phyloP scores from a whole-genome alignment of 2,113 vertebrate species.

The Lates calcarifer region DNA sequence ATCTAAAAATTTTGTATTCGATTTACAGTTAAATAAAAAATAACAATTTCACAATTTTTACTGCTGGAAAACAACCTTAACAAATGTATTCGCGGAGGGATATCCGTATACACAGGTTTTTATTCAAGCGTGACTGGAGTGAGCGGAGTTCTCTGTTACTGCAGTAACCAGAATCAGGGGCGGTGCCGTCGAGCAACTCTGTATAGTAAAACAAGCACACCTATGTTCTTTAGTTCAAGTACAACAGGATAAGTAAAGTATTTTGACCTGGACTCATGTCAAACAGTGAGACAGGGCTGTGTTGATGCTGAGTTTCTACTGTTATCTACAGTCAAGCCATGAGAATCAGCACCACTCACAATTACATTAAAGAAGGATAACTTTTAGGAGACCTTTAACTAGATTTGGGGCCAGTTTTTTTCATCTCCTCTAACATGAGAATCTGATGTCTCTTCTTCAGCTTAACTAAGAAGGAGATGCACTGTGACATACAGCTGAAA shows the following conservation, averaged over 20 bases:
- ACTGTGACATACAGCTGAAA: neutral
- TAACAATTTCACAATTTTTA: fast-evolving
- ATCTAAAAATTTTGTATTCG: neutral
- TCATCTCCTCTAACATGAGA: too few species aligned
- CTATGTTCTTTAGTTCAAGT: neutral
- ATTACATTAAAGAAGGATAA: too few species aligned
- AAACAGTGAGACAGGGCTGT: too few species aligned
- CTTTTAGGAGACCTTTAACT: too few species aligned
- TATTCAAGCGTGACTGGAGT: neutral
- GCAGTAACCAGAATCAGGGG: fast-evolving
- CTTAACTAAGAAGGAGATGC: neutral
- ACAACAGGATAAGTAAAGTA: neutral
- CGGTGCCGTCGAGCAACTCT: neutral
- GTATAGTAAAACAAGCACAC: neutral
- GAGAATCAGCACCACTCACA: too few species aligned
- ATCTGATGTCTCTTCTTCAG: too few species aligned
- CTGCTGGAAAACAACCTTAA: neutral
- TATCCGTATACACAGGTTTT: neutral
- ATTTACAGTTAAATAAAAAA: neutral
- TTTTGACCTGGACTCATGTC: neutral
- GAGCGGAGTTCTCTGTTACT: neutral
- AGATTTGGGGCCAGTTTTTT: too few species aligned
- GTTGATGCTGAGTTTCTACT: too few species aligned
- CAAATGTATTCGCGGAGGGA: constrained; percentile 45
- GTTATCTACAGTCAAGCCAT: too few species aligned